Evolutionary conservation across 37 sponge, comb jelly and placozoan species (phyloP), one percentile per base, ranked within the genome.

Genomic region (Bolinopsis microptera): DNA sequence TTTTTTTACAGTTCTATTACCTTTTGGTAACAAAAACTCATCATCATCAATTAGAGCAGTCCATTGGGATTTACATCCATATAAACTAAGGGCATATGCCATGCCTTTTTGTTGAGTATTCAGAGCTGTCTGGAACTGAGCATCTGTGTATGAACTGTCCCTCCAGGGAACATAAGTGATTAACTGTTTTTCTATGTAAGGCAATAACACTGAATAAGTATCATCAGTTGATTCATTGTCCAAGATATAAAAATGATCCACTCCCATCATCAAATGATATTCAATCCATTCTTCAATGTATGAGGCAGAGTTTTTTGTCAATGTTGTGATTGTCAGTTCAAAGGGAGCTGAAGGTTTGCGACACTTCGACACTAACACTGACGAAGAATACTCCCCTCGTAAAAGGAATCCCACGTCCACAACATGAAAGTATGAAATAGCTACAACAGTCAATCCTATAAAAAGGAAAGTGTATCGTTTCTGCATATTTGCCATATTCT

Each of bases 21-120:
- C 30, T 34, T 80, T 80, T 34, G 82, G 82, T 3, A 80, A 30
- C 35, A 80, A 21, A 80, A 80, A 80, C 30, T 80, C 82, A 34
- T 80, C 82, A 35, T 80, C 82, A 80, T 80, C 82, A 34, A 80
- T 80, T 28, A 80, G 23, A 33, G 82, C 82, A 80, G 82, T 80
- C 82, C 82, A 80, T 37, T 80, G 35, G 5, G 37, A 34, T 35
- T 80, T 24, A 80, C 82, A 80, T 2, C 82, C 82, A 37, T 80
- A 80, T 22, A 36, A 36, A 33, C 23, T 30, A 33, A 80, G 82
- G 2, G 37, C 24, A 35, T 80, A 35, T 2, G 33, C 82, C 1
- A 80, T 80, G 37, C 38, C 82, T 8, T 80, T 80, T 34, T 80
- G 82, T 34, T 80, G 82, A 30, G 82, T 80, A 36, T 80, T 80